phyloP scores from a whole-genome alignment of 2,797 vertebrate genomes.

The Amniataba percoides region DNA sequence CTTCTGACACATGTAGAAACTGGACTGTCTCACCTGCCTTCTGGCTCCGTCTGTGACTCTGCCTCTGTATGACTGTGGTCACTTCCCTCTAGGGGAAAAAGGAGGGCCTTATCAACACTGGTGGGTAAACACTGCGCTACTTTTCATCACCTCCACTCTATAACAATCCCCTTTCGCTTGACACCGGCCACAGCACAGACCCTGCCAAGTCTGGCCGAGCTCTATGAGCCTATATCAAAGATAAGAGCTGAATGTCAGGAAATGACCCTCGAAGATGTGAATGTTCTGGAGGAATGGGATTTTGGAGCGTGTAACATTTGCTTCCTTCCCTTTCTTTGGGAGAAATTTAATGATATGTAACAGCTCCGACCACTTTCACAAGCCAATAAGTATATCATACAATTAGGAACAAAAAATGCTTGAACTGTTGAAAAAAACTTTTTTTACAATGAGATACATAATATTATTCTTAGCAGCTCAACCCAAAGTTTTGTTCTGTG shows the following conservation, averaged over 20 bases:
- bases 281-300: background rate
- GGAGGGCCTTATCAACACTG: constrained; percentile 79
- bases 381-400: background rate
- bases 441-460: background rate
- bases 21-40: constrained; percentile 38
- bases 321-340: background rate
- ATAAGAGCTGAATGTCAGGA: constrained; percentile 73
- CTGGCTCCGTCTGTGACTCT: constrained; percentile 17
- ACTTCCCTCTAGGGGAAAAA: constrained; percentile 74
- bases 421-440: background rate
- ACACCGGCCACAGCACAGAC: constrained; percentile 18
- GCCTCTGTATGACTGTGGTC: constrained; percentile 40
- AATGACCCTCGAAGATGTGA: constrained; percentile 41
- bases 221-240: constrained; percentile 50
- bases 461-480: background rate
- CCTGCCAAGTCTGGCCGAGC: constrained; percentile 55
- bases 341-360: background rate
- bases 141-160: constrained; percentile 73
- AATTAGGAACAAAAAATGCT: too few species aligned
- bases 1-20: constrained; percentile 6
- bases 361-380: background rate
- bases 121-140: constrained; percentile 76
- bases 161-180: constrained; percentile 41
- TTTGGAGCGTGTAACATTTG: background rate
- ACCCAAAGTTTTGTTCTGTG: background rate